A percentile compares a stretch with the other conserved stretches of the same genome.
Evolutionary conservation across 2,797 vertebrate species (phyloP).

Genomic region (Macrochelys suwanniensis): DNA sequence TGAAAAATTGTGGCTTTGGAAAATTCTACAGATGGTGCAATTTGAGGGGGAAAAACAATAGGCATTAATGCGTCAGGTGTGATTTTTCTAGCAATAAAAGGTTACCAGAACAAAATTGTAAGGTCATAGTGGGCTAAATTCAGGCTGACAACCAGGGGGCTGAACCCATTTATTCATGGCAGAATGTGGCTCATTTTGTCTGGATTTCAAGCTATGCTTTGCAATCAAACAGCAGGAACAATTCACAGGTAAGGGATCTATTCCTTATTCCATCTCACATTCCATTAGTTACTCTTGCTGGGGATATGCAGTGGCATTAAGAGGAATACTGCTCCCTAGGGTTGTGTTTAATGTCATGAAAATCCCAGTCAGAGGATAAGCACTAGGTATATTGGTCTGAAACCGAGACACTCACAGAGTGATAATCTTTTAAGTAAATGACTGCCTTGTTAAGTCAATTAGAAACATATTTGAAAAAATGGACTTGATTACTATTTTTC

Average conservation of each 20-base stretch:
- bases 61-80: background rate
- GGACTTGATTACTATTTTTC: background rate
- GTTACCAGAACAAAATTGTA: background rate
- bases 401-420: background rate
- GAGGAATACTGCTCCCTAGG: too few species aligned
- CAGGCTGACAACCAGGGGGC: too few species aligned
- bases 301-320: too few species aligned
- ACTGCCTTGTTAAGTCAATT: background rate
- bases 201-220: too few species aligned
- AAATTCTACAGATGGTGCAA: background rate
- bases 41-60: background rate
- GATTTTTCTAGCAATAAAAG: background rate
- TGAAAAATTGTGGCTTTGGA: background rate
- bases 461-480: background rate
- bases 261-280: too few species aligned
- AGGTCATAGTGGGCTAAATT: background rate
- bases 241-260: too few species aligned
- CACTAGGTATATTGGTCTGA: background rate
- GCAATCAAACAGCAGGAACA: too few species aligned
- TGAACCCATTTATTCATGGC: too few species aligned
- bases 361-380: too few species aligned
- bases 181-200: too few species aligned
- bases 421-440: background rate
- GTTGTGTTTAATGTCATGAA: too few species aligned
- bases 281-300: too few species aligned